phyloP scores from a whole-genome alignment of 2,113 vertebrate species.

The Cebus imitator region DNA sequence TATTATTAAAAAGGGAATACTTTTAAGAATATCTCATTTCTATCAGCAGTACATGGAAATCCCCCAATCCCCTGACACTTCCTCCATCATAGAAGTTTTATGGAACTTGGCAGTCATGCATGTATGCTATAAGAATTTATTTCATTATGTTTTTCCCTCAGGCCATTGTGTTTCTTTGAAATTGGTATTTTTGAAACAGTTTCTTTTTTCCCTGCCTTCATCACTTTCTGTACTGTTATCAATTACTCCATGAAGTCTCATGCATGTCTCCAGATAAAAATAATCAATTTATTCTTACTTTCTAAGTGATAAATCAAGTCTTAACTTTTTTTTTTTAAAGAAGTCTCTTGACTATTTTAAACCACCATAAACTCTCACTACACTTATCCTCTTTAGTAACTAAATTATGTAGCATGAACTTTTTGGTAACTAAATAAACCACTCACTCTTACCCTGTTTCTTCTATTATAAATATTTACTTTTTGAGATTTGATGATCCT shows the following conservation, averaged over 20 bases:
- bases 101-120: not conserved
- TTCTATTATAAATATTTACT: not conserved
- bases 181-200: not conserved
- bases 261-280: not conserved
- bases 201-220: not conserved
- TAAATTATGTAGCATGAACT: not conserved
- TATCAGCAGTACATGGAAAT: not conserved
- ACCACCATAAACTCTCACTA: not conserved
- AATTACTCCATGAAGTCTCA: not conserved
- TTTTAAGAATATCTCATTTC: not conserved
- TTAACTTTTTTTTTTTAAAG: not conserved
- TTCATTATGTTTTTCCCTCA: not conserved
- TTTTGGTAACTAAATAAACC: not conserved
- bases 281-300: not conserved
- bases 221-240: not conserved
- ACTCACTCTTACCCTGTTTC: not conserved
- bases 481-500: not conserved
- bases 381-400: not conserved
- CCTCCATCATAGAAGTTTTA: not conserved
- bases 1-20: not conserved
- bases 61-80: not conserved
- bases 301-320: not conserved
- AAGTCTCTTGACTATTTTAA: not conserved
- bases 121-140: not conserved
- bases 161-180: not conserved